Evolutionary conservation across 2,113 vertebrate genomes (phyloP).

Genomic region (Sylvietta virens): DNA sequence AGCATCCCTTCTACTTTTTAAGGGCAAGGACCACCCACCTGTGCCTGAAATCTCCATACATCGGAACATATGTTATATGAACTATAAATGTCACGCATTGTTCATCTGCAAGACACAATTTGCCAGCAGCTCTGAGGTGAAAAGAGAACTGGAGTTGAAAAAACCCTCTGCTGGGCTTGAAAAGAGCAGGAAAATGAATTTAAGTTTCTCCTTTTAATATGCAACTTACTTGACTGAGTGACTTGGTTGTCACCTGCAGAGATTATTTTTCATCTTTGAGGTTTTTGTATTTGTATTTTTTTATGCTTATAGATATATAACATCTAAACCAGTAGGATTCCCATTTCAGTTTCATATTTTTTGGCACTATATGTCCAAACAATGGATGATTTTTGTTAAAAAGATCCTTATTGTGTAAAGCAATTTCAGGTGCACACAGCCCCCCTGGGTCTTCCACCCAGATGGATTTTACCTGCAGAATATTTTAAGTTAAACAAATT

Average conservation of each 20-base stretch:
- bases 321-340: background rate
- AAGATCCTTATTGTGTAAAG: background rate
- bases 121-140: background rate
- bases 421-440: background rate
- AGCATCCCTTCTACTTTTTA: background rate
- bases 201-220: background rate
- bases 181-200: background rate
- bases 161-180: background rate
- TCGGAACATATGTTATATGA: background rate
- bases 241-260: background rate
- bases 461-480: background rate
- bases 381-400: background rate
- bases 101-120: background rate
- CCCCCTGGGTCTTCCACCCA: background rate
- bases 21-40: background rate
- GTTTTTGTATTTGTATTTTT: background rate
- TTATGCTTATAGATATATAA: background rate
- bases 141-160: background rate
- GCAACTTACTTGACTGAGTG: background rate
- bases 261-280: background rate
- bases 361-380: background rate
- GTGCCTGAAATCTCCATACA: background rate
- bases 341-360: background rate
- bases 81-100: background rate
- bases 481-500: background rate